Evolutionary conservation across 2,888 invertebrate genomes (phyloP).

Genomic region (Lysandra bellargus): DNA sequence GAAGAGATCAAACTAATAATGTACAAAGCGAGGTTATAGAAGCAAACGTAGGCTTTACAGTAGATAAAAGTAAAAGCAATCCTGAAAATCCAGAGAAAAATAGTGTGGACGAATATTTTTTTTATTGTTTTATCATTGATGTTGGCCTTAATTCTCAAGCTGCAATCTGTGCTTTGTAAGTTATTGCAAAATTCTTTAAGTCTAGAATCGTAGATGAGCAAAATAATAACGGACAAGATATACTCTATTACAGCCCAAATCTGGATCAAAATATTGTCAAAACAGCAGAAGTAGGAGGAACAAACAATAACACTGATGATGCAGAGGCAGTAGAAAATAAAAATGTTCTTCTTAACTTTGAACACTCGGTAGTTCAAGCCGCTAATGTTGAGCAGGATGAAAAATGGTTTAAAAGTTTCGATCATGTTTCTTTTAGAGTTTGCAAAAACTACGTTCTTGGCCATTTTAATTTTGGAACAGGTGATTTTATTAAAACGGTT

Average conservation of each 20-base stretch:
- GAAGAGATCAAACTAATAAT: constrained; percentile 54
- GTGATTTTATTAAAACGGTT: constrained; percentile 39
- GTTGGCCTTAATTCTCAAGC: constrained; percentile 51
- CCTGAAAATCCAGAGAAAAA: constrained; percentile 53
- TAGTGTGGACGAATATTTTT: constrained; percentile 47
- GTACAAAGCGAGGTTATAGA: constrained; percentile 46
- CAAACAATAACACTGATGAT: constrained; percentile 49
- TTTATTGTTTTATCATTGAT: constrained; percentile 48
- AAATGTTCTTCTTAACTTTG: constrained; percentile 45
- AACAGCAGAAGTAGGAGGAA: constrained; percentile 53
- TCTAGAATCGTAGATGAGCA: constrained; percentile 53
- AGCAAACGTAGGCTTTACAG: constrained; percentile 52
- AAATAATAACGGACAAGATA: constrained; percentile 48
- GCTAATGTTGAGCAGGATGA: constrained; percentile 54
- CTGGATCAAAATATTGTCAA: constrained; percentile 44
- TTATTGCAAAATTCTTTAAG: constrained; percentile 50
- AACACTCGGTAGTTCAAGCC: constrained; percentile 62
- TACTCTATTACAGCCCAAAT: constrained; percentile 63
- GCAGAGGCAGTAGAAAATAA: constrained; percentile 50
- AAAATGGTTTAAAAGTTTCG: constrained; percentile 50
- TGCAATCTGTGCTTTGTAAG: constrained; percentile 53
- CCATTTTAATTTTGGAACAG: constrained; percentile 32
- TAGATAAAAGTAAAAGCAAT: constrained; percentile 51
- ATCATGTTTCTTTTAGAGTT: constrained; percentile 42
- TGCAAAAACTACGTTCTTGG: constrained; percentile 34